These are phyloP conservation scores for Gonocerus acuteangulatus DNA, from an alignment of 2,888 invertebrate species.

Conservation along the genomic window DNA sequence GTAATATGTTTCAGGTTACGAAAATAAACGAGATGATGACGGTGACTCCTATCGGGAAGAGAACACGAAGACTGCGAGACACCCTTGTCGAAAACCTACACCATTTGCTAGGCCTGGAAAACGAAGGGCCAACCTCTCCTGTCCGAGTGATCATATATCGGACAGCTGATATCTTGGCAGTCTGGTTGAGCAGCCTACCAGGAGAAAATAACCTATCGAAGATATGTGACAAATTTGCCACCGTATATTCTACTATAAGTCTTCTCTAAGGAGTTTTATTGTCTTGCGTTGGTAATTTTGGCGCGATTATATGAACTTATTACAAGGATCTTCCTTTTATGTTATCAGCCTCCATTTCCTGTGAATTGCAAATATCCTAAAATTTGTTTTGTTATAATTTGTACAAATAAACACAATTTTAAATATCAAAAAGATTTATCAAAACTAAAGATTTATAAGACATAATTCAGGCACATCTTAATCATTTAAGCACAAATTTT, in stretches of 20 bases:
- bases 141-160: background rate
- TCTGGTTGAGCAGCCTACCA: background rate
- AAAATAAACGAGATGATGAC: slow-evolving; percentile 9
- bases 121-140: background rate
- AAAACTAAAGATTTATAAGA: no score
- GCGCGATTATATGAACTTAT: no score
- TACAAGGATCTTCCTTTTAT: no score
- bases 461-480: no score
- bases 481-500: no score
- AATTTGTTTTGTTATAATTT: no score
- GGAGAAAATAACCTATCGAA: background rate
- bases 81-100: background rate
- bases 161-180: background rate
- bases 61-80: background rate
- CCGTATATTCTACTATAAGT: background rate
- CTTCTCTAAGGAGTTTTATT: background rate
- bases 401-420: no score
- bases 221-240: background rate
- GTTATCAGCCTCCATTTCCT: no score
- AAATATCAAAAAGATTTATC: no score
- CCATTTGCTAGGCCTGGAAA: background rate
- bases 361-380: no score
- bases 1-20: background rate
- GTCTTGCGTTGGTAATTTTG: no score
- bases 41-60: background rate